These are phyloP conservation scores for Agapornis roseicollis DNA, from an alignment of 2,113 vertebrate species.

Conservation along the genomic window DNA sequence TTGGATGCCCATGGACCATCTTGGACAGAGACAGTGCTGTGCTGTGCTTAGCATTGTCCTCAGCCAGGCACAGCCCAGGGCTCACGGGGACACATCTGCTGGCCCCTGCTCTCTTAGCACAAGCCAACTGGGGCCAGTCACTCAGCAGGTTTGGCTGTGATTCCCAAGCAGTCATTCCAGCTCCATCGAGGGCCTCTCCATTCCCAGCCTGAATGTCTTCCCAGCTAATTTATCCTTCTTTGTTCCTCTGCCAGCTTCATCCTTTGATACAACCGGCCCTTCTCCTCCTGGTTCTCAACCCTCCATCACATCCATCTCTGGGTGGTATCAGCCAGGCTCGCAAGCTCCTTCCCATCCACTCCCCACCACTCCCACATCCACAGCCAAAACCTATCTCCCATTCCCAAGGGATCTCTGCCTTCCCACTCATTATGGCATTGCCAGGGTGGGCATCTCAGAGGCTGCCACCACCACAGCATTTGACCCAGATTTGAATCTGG, in stretches of 20 bases:
- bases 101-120: background rate
- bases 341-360: background rate
- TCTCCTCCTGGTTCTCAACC: background rate
- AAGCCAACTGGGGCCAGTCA: background rate
- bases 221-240: background rate
- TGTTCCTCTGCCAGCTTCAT: conserved; percentile 6
- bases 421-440: background rate
- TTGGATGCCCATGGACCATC: background rate
- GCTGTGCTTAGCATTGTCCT: background rate
- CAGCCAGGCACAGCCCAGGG: background rate
- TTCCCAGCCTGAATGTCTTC: background rate
- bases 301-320: background rate
- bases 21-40: background rate
- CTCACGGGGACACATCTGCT: background rate
- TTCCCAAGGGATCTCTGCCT: background rate
- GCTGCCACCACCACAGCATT: background rate
- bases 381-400: rapidly evolving
- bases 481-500: conserved; percentile 26
- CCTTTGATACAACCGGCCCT: background rate
- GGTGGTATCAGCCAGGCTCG: background rate
- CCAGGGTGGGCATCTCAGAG: background rate
- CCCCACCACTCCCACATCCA: background rate
- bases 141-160: background rate
- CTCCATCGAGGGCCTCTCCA: background rate
- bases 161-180: background rate